These are phyloP conservation scores for Alexandromys oeconomus DNA, from an alignment of 2,797 vertebrate genomes.

Conservation along the genomic window DNA sequence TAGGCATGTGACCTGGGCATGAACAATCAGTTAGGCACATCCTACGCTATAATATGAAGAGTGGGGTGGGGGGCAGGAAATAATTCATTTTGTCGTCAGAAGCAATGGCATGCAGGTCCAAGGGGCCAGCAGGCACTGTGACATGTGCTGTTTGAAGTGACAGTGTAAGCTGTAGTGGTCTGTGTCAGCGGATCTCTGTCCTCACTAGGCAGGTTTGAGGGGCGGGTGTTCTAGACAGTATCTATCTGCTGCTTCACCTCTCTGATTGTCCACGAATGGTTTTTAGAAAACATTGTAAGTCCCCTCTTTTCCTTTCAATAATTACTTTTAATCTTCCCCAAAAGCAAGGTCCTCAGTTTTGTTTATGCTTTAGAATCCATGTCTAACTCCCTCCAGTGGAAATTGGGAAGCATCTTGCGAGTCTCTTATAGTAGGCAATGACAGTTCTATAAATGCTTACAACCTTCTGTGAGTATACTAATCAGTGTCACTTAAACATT, in stretches of 20 bases:
- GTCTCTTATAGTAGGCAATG: background rate
- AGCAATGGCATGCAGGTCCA: background rate
- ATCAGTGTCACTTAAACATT: background rate
- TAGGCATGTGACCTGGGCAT: background rate
- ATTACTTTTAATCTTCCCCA: background rate
- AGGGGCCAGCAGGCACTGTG: background rate
- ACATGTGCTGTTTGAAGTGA: background rate
- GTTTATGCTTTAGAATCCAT: background rate
- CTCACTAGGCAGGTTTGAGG: background rate
- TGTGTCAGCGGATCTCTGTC: background rate
- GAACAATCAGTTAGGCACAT: background rate
- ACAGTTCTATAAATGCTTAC: background rate
- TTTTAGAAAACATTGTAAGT: background rate
- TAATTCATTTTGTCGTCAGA: background rate
- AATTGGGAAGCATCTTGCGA: background rate
- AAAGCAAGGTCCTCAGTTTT: background rate
- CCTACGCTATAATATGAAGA: background rate
- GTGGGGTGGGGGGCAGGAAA: background rate
- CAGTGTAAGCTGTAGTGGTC: background rate
- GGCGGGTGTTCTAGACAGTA: background rate
- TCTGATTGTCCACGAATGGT: background rate
- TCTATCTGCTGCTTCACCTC: background rate
- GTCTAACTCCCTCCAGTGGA: background rate
- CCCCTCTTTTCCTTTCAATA: background rate
- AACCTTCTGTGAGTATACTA: background rate